Percentiles rank a stretch among this genome's conserved stretches.
Conservation (phyloP, 1,140 invertebrate species). For the Drosophila orena region DNA sequence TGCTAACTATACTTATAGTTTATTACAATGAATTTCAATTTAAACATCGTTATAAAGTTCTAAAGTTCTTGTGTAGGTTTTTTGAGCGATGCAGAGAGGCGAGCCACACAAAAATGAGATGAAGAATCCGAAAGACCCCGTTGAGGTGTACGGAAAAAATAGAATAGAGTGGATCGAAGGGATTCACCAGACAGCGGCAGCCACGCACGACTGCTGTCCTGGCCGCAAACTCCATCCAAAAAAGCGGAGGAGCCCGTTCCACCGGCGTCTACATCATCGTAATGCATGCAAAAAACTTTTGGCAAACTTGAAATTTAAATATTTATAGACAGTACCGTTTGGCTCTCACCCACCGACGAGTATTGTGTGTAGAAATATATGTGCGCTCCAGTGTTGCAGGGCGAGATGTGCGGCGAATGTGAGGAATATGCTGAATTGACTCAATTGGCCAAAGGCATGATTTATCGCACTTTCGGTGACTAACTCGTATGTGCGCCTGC, state of each 20-base stretch:
- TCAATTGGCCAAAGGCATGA: conserved; percentile 81
- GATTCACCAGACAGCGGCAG: conserved; percentile 44
- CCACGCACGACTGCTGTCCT: conserved; percentile 59
- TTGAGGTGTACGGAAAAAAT: conserved; percentile 9
- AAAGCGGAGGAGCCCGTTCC: neutral
- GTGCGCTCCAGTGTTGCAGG: neutral
- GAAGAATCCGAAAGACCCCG: neutral
- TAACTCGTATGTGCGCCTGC: conserved; percentile 17
- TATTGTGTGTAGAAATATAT: conserved; percentile 45
- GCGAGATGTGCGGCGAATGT: conserved; percentile 4
- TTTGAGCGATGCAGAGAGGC: neutral
- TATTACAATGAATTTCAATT: too few species aligned
- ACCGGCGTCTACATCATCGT: conserved; percentile 35
- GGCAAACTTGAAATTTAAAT: conserved; percentile 83
- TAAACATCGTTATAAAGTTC: too few species aligned
- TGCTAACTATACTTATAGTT: too few species aligned
- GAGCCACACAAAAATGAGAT: neutral
- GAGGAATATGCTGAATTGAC: conserved; percentile 78
- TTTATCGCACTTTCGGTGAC: conserved; percentile 62
- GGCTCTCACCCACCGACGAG: conserved; percentile 30
- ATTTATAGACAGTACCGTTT: conserved; percentile 78
- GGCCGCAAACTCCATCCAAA: conserved; percentile 32
- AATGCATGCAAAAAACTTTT: conserved; percentile 84
- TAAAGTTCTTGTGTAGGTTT: too few species aligned
- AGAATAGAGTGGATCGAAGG: neutral